These are phyloP conservation scores for Leptopilina clavipes DNA, from an alignment of 1,140 invertebrate genomes.

Conservation along the genomic window DNA sequence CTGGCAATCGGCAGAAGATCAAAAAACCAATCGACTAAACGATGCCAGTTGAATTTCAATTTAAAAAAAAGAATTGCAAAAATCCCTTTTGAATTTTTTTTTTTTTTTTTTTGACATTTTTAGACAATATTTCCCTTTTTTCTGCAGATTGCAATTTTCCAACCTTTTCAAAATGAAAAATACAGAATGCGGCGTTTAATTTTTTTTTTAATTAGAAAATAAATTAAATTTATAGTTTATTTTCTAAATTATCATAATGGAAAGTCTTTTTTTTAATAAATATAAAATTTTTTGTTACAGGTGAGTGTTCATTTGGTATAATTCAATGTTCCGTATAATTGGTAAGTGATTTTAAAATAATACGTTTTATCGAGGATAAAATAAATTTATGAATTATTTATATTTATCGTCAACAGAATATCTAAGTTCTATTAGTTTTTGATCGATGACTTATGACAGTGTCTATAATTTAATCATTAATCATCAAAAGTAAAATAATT, in stretches of 20 bases:
- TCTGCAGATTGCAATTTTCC: no score
- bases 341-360: conserved; percentile 38
- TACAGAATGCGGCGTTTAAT: no score
- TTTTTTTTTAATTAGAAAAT: no score
- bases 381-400: conserved; percentile 40
- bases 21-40: conserved; percentile 33
- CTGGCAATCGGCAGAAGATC: conserved; percentile 39
- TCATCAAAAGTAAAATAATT: no score
- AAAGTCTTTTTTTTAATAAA: conserved; percentile 17
- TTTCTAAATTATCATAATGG: no score
- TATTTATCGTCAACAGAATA: conserved; percentile 32
- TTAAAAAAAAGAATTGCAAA: conserved; percentile 20
- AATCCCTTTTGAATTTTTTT: conserved; percentile 3
- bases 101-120: neutral
- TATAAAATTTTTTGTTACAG: conserved; percentile 57
- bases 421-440: neutral
- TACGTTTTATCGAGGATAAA: conserved; percentile 41
- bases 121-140: neutral
- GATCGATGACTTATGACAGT: no score
- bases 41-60: neutral
- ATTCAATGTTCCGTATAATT: neutral
- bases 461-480: no score
- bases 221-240: no score
- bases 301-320: conserved; percentile 47
- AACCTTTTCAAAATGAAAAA: no score